These are phyloP conservation scores for Poeciliopsis retropinna DNA, from an alignment of 2,113 vertebrate genomes.

Conservation along the genomic window DNA sequence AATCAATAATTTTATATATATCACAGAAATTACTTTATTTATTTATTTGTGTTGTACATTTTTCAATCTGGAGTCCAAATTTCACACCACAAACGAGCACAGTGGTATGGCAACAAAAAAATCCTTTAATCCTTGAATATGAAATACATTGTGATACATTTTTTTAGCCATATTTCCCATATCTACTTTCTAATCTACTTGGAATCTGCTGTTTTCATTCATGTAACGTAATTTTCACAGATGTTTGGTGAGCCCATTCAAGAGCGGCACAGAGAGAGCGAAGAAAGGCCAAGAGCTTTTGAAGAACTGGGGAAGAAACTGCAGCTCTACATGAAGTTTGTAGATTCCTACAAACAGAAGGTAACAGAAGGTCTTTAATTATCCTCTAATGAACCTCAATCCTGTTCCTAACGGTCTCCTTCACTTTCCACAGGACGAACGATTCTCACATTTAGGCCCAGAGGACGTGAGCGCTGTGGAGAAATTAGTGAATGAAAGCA, in stretches of 20 bases:
- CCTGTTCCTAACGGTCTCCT: not conserved
- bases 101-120: no score
- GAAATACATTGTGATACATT: no score
- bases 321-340: conserved; percentile 90
- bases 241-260: conserved; percentile 91
- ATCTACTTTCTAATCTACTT: not conserved
- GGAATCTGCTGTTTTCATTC: not conserved
- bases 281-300: conserved; percentile 91
- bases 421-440: conserved; percentile 84
- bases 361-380: conserved; percentile 59
- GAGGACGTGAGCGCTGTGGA: conserved; percentile 89
- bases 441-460: conserved; percentile 85
- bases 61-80: no score
- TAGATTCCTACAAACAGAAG: conserved; percentile 91
- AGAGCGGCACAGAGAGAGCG: conserved; percentile 88
- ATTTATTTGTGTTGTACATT: no score
- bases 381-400: not conserved
- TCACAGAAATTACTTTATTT: no score
- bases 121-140: no score
- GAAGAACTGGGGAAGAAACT: conserved; percentile 93
- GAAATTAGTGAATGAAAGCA: conserved; percentile 85
- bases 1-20: no score
- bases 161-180: no score
- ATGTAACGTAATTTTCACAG: conserved; percentile 67
- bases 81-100: no score